Evolutionary conservation across 2,797 vertebrate genomes (phyloP).

Genomic region (Amblyraja radiata): DNA sequence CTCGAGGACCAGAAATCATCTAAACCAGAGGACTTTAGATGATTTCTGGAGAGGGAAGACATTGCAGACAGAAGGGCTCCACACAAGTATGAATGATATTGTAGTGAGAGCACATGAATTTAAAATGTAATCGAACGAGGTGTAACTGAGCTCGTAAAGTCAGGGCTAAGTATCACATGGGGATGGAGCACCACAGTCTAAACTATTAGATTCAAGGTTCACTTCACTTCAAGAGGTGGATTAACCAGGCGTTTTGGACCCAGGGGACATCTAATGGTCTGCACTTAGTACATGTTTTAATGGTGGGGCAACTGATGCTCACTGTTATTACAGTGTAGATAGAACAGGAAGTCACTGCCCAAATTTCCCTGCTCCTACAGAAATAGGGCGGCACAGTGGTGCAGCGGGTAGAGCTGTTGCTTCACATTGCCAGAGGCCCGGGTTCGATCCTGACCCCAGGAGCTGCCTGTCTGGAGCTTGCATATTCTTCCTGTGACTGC

Average conservation of each 20-base stretch:
- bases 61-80: not conserved
- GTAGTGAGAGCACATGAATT: not conserved
- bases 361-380: not conserved
- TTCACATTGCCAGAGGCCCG: too few species aligned
- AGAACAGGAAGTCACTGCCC: not conserved
- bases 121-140: not conserved
- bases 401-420: too few species aligned
- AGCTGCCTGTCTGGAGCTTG: too few species aligned
- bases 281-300: not conserved
- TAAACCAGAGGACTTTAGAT: not conserved
- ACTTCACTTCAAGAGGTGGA: not conserved
- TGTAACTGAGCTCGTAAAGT: not conserved
- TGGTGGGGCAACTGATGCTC: too few species aligned
- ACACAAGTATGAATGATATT: not conserved
- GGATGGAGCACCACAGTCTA: not conserved
- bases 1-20: too few species aligned
- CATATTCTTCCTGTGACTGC: too few species aligned
- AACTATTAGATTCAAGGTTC: not conserved
- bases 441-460: too few species aligned
- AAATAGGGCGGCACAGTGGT: too few species aligned
- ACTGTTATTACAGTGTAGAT: not conserved
- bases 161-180: not conserved
- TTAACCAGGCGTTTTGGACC: not conserved
- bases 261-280: not conserved
- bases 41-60: not conserved